Evolutionary conservation across 2,888 invertebrate genomes (phyloP).

Genomic region (Eueremaeus valkanovi): DNA sequence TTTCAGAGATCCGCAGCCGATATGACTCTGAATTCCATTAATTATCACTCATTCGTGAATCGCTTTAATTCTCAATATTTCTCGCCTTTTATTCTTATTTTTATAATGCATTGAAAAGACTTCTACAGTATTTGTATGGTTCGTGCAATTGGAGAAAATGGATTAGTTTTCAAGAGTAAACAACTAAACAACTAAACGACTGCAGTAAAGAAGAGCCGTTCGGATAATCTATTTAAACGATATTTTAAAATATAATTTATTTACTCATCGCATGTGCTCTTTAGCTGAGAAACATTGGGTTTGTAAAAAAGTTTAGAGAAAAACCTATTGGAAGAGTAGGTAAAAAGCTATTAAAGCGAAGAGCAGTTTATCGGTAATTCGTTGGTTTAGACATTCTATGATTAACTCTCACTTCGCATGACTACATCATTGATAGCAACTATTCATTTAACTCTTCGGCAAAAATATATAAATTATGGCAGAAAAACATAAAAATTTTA

Average conservation of each 20-base stretch:
- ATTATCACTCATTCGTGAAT: constrained; percentile 30
- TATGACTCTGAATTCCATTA: constrained; percentile 3
- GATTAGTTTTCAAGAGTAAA: neutral
- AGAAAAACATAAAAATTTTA: constrained; percentile 13
- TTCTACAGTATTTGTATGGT: neutral
- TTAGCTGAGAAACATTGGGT: neutral
- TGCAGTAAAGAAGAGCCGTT: neutral
- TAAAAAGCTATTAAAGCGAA: constrained; percentile 14
- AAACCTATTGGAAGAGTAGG: neutral
- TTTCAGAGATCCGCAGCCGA: neutral
- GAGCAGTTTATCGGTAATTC: constrained; percentile 4
- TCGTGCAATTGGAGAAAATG: neutral
- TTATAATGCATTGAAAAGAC: neutral
- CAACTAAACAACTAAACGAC: neutral
- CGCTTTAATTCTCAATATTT: neutral
- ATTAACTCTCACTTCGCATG: constrained; percentile 31
- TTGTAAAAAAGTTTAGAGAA: neutral
- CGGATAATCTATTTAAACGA: too few relatives aligned
- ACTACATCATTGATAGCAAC: constrained; percentile 13
- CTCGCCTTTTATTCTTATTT: constrained; percentile 31
- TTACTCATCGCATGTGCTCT: neutral
- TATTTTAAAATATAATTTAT: neutral
- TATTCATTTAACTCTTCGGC: neutral
- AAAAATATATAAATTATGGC: constrained; percentile 5
- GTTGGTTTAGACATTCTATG: constrained; percentile 15